Base-by-base conservation (phyloP, 1,140 invertebrate genomes). In the Heterodera schachtii region DNA sequence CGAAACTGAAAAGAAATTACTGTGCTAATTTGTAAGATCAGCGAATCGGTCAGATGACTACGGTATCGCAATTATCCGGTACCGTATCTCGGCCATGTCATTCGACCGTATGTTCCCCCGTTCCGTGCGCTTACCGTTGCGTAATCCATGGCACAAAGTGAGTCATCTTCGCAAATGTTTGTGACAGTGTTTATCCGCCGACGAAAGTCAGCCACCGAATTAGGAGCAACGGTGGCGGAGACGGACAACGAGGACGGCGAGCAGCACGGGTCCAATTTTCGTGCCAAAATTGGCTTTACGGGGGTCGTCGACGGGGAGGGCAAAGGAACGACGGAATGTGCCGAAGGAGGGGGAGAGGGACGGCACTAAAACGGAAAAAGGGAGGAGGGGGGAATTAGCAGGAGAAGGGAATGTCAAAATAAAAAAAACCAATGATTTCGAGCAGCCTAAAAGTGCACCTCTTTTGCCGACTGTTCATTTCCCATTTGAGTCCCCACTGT, bases 1-100 rank as follows among this genome's bases (percentile, higher is more conserved):
- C 77, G 77, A 21, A 78, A 78, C 77, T 78, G 7, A 21, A 78
- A 78, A 43, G 70, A 66, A 16, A 4, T 47, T 46, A 41, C 31
- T 69, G 70, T 16, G 19, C 5, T 19, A 64, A 13, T 5, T 64
- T 5, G 16, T 52, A 9, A 52, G 6, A 52, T 52, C 3, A 52
- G 31, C 31, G 52, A 52, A 8, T 52, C 49, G 9, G 52, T 52
- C 52, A 13, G 16, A 52, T 31, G 31, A 31, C 31, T 31, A 31
- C 31, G 31, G 31, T 31, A 31, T 31, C 31, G 31, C 31, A 31
- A 0, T 31, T 31, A 31, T 31, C 31, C 31, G 1, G 31, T 31
- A 31, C 31, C 31, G 1, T 31, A 31, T 31, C 31, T 31, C 31
- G 31, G 31, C 31, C 31, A 31, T 31, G 31, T 31, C 31, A 31